Evolutionary conservation across 2,888 invertebrate genomes (phyloP), one percentile per base, ranked within the genome.

Genomic region (Calameuta idolon): DNA sequence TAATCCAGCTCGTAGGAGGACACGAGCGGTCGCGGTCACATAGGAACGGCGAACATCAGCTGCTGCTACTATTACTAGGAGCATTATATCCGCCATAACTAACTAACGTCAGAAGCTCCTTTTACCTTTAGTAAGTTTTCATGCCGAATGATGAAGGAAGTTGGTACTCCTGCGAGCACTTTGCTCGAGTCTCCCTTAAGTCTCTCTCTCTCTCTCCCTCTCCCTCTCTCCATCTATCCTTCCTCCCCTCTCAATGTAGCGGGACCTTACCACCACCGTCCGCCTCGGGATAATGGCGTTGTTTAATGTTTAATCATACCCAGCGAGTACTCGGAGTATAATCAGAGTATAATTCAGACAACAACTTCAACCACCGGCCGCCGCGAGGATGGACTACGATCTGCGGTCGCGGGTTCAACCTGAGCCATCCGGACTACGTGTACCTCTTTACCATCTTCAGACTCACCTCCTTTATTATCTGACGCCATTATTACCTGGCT

Each of bases 231-330:
- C 76, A 73, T 76, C 74, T 69, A 77, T 75, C 71, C 77, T 71
- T 68, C 34, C 73, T 69, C 69, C 73, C 68, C 75, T 37, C 75
- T 75, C 69, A 76, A 79, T 75, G 77, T 77, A 69, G 40, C 76
- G 75, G 35, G 77, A 79, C 74, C 75, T 73, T 75, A 69, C 75
- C 77, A 75, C 73, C 75, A 75, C 77, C 77, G 80, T 69, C 74
- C 40, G 75, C 71, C 71, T 33, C 71, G 85, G 82, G 79, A 85
- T 90, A 90, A 90, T 90, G 89, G 90, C 90, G 90, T 90, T 90
- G 89, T 90, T 90, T 90, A 90, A 90, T 90, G 90, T 90, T 90
- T 90, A 90, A 90, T 90, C 90, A 90, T 90, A 90, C 85, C 90
- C 88, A 81, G 86, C 87, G 86, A 85, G 84, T 85, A 83, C 88